Conservation (phyloP, 1,140 invertebrate genomes). For the Streblospio benedicti region DNA sequence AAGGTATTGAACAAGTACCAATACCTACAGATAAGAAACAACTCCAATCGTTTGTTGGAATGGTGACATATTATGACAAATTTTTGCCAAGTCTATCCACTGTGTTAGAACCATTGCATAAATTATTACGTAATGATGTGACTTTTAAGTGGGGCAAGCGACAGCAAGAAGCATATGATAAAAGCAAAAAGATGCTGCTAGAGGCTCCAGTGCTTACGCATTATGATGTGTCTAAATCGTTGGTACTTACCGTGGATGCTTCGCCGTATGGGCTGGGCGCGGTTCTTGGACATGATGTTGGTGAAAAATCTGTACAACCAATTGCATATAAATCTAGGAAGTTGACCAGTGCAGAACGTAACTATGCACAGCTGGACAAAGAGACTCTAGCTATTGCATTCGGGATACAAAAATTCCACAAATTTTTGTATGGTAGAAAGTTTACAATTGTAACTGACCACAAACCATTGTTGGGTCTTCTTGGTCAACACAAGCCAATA, state of each 20-base stretch:
- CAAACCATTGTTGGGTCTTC: conserved; percentile 45
- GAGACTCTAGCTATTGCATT: conserved; percentile 50
- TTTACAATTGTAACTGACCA: conserved; percentile 50
- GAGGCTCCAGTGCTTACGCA: conserved; percentile 26
- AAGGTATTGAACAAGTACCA: conserved; percentile 2
- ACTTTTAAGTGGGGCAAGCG: background rate
- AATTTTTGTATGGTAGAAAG: conserved; percentile 44
- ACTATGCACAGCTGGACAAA: conserved; percentile 50
- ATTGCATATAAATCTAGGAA: conserved; percentile 47
- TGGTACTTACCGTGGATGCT: conserved; percentile 48
- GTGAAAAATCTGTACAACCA: conserved; percentile 37
- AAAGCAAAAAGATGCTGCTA: background rate
- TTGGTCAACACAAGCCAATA: conserved; percentile 29
- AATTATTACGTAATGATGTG: background rate
- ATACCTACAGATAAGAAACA: background rate
- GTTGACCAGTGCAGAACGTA: conserved; percentile 44
- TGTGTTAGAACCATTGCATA: background rate
- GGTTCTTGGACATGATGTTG: conserved; percentile 46
- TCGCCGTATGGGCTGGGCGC: conserved; percentile 46
- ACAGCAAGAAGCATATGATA: conserved; percentile 2
- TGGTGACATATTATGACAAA: conserved; percentile 2
- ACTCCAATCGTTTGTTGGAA: background rate
- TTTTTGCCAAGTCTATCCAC: background rate
- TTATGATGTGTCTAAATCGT: conserved; percentile 34
- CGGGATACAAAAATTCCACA: conserved; percentile 42